A percentile compares a stretch with the other conserved stretches of the same genome.
phyloP scores from a whole-genome alignment of 2,888 invertebrate genomes.

The Acanthosepion pharaonis region DNA sequence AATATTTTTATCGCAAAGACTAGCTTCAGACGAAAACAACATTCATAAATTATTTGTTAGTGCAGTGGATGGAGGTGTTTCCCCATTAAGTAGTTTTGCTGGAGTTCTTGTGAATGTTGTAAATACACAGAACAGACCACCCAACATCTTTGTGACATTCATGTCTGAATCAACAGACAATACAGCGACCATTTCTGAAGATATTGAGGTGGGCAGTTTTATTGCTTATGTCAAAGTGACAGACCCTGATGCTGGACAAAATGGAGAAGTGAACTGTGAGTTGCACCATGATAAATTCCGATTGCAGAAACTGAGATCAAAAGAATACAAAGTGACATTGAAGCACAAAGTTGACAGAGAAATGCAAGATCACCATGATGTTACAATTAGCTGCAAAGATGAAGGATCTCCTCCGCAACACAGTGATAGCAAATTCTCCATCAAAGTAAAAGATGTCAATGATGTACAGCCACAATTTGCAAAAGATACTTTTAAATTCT shows the following conservation, averaged over 20 bases:
- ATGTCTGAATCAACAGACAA: constrained; percentile 81
- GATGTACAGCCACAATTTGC: constrained; percentile 57
- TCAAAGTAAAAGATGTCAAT: constrained; percentile 56
- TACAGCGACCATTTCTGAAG: constrained; percentile 66
- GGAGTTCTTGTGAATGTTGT: constrained; percentile 75
- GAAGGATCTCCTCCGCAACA: constrained; percentile 52
- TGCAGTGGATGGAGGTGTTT: constrained; percentile 62
- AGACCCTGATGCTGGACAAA: constrained; percentile 63
- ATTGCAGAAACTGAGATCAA: constrained; percentile 57
- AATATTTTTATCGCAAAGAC: constrained; percentile 83
- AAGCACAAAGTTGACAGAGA: constrained; percentile 56
- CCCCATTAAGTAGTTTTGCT: constrained; percentile 76
- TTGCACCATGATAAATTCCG: constrained; percentile 60
- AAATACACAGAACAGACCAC: constrained; percentile 90
- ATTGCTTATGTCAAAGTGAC: constrained; percentile 92
- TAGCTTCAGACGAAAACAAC: constrained; percentile 87
- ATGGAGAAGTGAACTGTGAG: constrained; percentile 64
- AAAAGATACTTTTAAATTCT: constrained; percentile 50
- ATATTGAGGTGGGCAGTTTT: constrained; percentile 90
- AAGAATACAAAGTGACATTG: constrained; percentile 55
- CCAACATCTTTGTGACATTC: constrained; percentile 86
- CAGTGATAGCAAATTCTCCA: constrained; percentile 52
- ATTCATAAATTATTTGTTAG: constrained; percentile 79
- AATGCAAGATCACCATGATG: constrained; percentile 50
- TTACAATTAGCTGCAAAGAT: constrained; percentile 58